Base-by-base conservation (phyloP, 2,888 invertebrate species). In the Halictus ligatus region DNA sequence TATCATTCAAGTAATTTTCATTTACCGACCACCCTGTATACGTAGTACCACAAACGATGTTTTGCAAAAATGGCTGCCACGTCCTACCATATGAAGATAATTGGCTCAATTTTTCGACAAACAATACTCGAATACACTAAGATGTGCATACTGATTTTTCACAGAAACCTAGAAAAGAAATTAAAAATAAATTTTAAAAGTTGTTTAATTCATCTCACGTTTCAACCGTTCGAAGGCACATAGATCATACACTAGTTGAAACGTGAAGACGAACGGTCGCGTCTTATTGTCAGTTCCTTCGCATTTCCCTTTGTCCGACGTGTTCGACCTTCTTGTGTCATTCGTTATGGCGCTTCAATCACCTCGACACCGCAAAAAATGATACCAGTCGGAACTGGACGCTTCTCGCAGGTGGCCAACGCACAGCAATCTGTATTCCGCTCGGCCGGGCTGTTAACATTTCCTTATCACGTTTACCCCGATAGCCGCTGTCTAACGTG, bases 391-490 rank as follows among this genome's bases (percentile, higher is more conserved):
- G 74, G 80, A 84, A 80, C 77, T 72, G 15, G 79, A 46, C 18
- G 8, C 77, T 60, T 15, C 75, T 15, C 60, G 40, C 72, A 85
- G 85, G 74, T 84, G 58, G 29, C n/a, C 85, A 40, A 75, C 76
- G 60, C 35, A 8, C 3, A 4, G 21, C 21, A 76, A 82, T 88
- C 81, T 78, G 75, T 85, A 88, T 88, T 85, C 85, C 50, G 1
- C 76, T 67, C 80, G 81, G 10, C 21, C 6, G 0, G 15, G 21
- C 29, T 74, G 35, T 54, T 67, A 64, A 58, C 40, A 35, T 81
- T 86, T 86, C 86, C 86, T 85, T 78, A 74, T 76, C 81, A 75
- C 78, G 76, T 81, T 48, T 76, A 85, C 48, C 67, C 58, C 21
- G 73, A 64, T 35, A 35, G 48, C 10, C 46, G 58, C 54, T 50